Conservation (phyloP, 2,113 vertebrate genomes). For the Arizona elegans region DNA sequence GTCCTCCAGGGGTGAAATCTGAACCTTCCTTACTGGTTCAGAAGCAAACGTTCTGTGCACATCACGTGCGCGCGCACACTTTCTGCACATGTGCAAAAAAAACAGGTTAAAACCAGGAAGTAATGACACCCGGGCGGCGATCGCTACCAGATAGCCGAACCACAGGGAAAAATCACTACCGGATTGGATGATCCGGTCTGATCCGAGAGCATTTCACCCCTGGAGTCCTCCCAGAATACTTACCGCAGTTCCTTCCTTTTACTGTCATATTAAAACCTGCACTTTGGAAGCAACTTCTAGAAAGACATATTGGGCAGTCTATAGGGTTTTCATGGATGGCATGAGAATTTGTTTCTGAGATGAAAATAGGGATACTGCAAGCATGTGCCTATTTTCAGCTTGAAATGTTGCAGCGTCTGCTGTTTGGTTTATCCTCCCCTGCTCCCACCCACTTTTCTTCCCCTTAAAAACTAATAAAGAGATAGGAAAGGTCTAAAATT, state of each 20-base stretch:
- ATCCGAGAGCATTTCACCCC: too few species aligned
- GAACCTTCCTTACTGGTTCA: too few species aligned
- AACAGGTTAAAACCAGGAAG: too few species aligned
- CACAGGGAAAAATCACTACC: too few species aligned
- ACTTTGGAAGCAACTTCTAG: background rate
- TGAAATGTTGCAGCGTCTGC: background rate
- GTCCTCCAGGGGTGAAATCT: background rate
- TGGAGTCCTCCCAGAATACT: background rate
- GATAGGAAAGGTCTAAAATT: background rate
- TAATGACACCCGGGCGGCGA: too few species aligned
- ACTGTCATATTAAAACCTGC: background rate
- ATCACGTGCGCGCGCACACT: too few species aligned
- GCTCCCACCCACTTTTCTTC: background rate
- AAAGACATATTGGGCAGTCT: background rate
- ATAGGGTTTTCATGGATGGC: background rate
- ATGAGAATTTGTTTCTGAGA: background rate
- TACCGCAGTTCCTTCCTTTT: background rate
- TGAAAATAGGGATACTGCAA: background rate
- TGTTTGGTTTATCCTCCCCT: background rate
- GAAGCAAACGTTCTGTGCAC: too few species aligned
- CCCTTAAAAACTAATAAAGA: background rate
- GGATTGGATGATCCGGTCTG: too few species aligned
- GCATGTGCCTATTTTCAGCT: background rate
- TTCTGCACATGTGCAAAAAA: too few species aligned
- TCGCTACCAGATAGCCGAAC: too few species aligned